Conservation (phyloP, 2,113 vertebrate species). For the Megaceryle maxima region DNA sequence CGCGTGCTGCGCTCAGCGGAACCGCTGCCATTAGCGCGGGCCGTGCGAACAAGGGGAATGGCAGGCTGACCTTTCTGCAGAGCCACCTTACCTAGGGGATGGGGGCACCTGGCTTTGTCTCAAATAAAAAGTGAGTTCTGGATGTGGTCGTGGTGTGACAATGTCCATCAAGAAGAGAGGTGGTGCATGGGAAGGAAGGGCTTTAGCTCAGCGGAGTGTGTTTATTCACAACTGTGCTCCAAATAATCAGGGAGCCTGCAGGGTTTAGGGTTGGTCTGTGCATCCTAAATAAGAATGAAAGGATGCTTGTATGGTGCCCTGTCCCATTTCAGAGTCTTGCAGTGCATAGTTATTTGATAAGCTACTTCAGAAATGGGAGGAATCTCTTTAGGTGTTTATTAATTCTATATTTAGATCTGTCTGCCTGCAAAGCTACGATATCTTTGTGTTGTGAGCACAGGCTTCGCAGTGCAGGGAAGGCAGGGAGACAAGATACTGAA, state of each 20-base stretch:
- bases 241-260: not conserved
- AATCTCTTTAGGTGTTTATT: not conserved
- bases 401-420: not conserved
- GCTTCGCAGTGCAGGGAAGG: not conserved
- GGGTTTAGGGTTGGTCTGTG: not conserved
- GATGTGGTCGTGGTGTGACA: not conserved
- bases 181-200: not conserved
- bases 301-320: accelerated
- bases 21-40: not conserved
- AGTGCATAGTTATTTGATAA: not conserved
- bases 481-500: not conserved
- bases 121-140: not conserved
- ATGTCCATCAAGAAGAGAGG: not conserved
- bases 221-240: not conserved
- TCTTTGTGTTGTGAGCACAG: not conserved
- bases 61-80: conserved; percentile 25
- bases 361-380: not conserved
- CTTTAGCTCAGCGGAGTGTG: not conserved
- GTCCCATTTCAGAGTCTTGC: not conserved
- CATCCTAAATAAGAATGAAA: not conserved
- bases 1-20: not conserved
- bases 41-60: not conserved
- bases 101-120: not conserved
- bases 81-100: not conserved
- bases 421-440: not conserved